phyloP scores from a whole-genome alignment of 92 coral and sea anemone genomes.

The Heteractis magnifica region DNA sequence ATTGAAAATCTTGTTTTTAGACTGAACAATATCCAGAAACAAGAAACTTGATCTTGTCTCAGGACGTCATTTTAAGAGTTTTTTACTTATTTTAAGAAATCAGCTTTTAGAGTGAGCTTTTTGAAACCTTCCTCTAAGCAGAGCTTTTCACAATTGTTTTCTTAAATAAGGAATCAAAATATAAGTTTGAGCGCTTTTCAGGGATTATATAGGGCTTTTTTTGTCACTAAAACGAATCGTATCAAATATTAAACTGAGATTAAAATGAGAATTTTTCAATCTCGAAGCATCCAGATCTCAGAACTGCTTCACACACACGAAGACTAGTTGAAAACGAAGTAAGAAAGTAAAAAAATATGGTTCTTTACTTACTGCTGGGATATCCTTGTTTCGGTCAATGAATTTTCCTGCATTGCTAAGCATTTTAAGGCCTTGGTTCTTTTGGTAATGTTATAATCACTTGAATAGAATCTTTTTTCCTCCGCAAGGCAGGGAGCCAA shows the following conservation, averaged over 20 bases:
- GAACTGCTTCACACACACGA: neutral
- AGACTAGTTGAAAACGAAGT: neutral
- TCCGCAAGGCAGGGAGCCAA: neutral
- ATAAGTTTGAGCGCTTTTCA: neutral
- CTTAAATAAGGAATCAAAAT: neutral
- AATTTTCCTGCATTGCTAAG: conserved; percentile 84
- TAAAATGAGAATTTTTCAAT: neutral
- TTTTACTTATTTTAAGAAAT: too few relatives aligned
- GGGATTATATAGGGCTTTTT: neutral
- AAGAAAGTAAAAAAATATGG: neutral
- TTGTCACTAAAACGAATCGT: neutral
- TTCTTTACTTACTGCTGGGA: conserved; percentile 69
- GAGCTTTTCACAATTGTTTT: too few relatives aligned
- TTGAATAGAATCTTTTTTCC: conserved; percentile 13
- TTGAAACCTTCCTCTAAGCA: too few relatives aligned
- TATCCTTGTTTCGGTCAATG: conserved; percentile 90
- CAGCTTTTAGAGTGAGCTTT: too few relatives aligned
- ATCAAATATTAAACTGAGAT: neutral
- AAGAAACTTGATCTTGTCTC: too few relatives aligned
- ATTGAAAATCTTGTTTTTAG: too few relatives aligned
- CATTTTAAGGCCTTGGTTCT: conserved; percentile 45
- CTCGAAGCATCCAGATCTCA: neutral
- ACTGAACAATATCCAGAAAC: too few relatives aligned
- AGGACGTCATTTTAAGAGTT: too few relatives aligned
- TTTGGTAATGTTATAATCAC: too few relatives aligned